Base-by-base conservation (phyloP, 2,797 vertebrate species). In the Sphenopsis melanotis region DNA sequence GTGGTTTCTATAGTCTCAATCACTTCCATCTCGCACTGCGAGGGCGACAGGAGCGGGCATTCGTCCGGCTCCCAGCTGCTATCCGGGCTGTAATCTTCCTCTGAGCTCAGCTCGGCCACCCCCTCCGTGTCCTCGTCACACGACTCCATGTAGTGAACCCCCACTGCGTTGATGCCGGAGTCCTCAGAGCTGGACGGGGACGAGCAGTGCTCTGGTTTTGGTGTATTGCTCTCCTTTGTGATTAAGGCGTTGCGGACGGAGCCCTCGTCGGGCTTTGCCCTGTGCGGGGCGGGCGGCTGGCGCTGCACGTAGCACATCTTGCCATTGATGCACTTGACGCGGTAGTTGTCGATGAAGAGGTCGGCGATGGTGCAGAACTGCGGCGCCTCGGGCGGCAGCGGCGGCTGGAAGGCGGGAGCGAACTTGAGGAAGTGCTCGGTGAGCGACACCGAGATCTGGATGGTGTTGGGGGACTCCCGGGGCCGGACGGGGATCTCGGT, bases 1-100 rank as follows among this genome's bases (percentile, higher is more conserved):
- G 99, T 99, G 96, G 99, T 99, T 98, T 99, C 99, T 75, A 99
- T 99, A 87, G 99, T 99, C 97, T 99, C 99, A 7, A 99, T 99
- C 97, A 99, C 99, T 96, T 99, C 99, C 97, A 99, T 98, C 88
- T 98, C 98, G 0, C 99, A 99, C 97, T 99, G 99, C 7, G 99
- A 99, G 2, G 99, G 99, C 4, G 99, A 99, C n/a, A 99, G 98
- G 49, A 99, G 98, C 11, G 98, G 98, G 96, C 99, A 99, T 55
- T 99, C 99, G 1, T 99, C 99, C 12, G 99, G 99, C 52, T 99
- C 99, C 99, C 99, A 99, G 94, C 99, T 98, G 96, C 99, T 99
- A 50, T 98, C 98, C 0, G 98, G 99, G 94, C 99, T 99, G 92
- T 99, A 99, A 89, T 98, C 98, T 64, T 98, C 98, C 87, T 99